Percentiles rank a stretch among this genome's conserved stretches.
Evolutionary conservation across 2,113 vertebrate genomes (phyloP).

Genomic region (Hemibagrus wyckioides): DNA sequence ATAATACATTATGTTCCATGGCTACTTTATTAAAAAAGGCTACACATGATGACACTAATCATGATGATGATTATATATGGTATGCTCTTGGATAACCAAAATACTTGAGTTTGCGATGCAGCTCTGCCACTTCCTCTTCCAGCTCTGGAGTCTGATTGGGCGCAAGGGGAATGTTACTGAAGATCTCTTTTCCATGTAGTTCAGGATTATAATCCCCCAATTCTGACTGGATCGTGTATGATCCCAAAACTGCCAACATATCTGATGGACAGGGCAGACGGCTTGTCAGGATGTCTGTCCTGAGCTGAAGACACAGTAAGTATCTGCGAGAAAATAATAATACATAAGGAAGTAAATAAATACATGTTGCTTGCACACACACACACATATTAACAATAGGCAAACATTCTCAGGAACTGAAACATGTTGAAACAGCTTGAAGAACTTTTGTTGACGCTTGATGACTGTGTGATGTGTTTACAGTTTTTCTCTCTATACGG

Average conservation of each 20-base stretch:
- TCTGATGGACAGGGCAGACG: conserved; percentile 93
- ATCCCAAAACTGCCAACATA: conserved; percentile 89
- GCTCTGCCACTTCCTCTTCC: conserved; percentile 90
- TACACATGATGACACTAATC: not conserved
- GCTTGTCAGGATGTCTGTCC: conserved; percentile 86
- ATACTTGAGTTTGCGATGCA: conserved; percentile 91
- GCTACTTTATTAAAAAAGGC: too few species aligned
- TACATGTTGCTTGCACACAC: not conserved
- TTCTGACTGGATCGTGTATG: conserved; percentile 92
- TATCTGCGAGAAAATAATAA: conserved; percentile 74
- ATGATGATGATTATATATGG: not conserved
- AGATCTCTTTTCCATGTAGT: conserved; percentile 81
- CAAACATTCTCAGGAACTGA: not conserved
- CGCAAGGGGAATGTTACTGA: conserved; percentile 85
- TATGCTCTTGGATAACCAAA: not conserved
- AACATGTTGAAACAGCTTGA: not conserved
- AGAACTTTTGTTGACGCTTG: not conserved
- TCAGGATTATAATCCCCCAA: conserved; percentile 91
- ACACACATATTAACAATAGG: not conserved
- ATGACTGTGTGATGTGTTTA: conserved; percentile 14
- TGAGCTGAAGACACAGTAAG: conserved; percentile 91
- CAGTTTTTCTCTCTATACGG: not conserved
- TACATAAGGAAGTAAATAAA: not conserved
- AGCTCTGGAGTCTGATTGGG: conserved; percentile 92
- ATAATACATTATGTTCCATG: not conserved